Conservation (phyloP, 2,113 vertebrate species). For the Sigmodon hispidus region DNA sequence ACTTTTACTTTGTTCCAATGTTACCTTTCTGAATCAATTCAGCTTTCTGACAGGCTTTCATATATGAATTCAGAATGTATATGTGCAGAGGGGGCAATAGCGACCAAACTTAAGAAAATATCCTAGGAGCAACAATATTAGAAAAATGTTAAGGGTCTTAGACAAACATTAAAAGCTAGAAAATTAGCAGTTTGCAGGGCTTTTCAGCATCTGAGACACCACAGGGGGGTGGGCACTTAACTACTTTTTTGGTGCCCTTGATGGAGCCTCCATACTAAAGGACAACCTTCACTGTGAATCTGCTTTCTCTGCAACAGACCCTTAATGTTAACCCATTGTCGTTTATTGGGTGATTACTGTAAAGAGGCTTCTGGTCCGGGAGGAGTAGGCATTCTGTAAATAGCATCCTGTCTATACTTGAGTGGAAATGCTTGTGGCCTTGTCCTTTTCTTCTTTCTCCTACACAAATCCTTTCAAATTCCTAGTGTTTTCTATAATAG, state of each 20-base stretch:
- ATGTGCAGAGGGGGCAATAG: background rate
- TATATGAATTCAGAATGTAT: slow-evolving; percentile 45
- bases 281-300: slow-evolving; percentile 69
- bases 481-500: background rate
- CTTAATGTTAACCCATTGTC: background rate
- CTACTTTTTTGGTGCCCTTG: slow-evolving; percentile 59
- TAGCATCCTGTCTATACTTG: background rate
- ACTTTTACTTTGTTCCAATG: background rate
- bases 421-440: slow-evolving; percentile 23
- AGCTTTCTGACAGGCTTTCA: slow-evolving; percentile 53
- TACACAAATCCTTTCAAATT: background rate
- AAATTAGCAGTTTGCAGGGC: slow-evolving; percentile 58
- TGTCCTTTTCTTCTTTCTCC: background rate
- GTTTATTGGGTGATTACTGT: slow-evolving; percentile 68
- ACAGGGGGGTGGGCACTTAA: slow-evolving; percentile 11
- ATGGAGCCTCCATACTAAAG: slow-evolving; percentile 37
- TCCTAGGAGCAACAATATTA: slow-evolving; percentile 56
- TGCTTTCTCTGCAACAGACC: slow-evolving; percentile 55
- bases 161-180: slow-evolving; percentile 60
- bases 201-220: slow-evolving; percentile 58
- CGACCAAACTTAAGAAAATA: slow-evolving; percentile 62
- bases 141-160: slow-evolving; percentile 51
- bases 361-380: slow-evolving; percentile 64
- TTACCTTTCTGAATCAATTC: slow-evolving; percentile 64
- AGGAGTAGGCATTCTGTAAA: slow-evolving; percentile 52